phyloP scores from a whole-genome alignment of 2,797 vertebrate genomes.

The Yasuhikotakia modesta region DNA sequence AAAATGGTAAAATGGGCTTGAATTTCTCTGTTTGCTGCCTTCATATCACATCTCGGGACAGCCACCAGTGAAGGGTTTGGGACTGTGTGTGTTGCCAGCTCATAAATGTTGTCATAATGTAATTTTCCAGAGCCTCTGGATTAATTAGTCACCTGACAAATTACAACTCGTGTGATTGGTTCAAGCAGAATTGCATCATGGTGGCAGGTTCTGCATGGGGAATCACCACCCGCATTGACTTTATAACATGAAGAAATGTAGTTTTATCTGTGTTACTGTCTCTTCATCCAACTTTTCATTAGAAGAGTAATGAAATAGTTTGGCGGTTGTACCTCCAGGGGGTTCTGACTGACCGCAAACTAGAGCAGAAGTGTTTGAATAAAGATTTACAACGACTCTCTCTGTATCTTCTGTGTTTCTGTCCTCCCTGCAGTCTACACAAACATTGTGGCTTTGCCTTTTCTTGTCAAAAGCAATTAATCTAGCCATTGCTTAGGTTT shows the following conservation, averaged over 20 bases:
- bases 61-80: no score
- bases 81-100: no score
- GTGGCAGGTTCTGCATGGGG: neutral
- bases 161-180: neutral
- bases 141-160: neutral
- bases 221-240: neutral
- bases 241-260: neutral
- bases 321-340: neutral
- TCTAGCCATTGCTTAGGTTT: constrained; percentile 75
- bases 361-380: constrained; percentile 18
- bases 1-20: no score
- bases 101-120: no score
- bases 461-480: constrained; percentile 78
- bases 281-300: neutral
- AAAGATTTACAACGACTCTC: constrained; percentile 33
- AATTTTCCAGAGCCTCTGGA: no score
- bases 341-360: neutral
- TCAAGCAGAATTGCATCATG: neutral
- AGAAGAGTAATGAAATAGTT: constrained; percentile 8
- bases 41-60: no score
- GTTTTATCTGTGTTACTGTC: neutral
- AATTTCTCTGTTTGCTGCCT: no score
- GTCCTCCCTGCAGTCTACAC: constrained; percentile 31
- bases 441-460: constrained; percentile 61
- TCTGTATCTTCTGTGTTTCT: constrained; percentile 9